Evolutionary conservation across 2,113 vertebrate species (phyloP), one percentile per base, ranked within the genome.

Genomic region (Riparia riparia): DNA sequence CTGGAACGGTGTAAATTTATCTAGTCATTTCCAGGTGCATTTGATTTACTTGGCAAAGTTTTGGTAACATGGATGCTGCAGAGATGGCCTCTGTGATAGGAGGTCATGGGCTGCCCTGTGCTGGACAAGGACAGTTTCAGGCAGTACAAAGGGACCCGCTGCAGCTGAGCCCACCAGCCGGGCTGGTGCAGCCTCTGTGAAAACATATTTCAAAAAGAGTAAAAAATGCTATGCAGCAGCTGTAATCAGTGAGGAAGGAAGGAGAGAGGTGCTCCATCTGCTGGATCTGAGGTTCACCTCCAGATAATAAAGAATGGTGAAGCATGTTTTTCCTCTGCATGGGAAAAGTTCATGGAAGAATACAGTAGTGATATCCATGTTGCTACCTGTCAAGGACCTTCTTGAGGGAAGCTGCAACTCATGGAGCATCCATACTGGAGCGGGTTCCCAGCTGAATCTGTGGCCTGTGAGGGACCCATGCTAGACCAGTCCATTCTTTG

Each of bases 111-210:
- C 29, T 79, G 14, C 22, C 32, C 34, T 1, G 0, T 34, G 14
- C 31, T 7, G 3, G 20, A 16, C 8, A 22, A 8, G 45, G 39
- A 22, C 0, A 0, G 17, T 7, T 57, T 29, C 22, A 39, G 12
- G 4, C 12, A 47, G 32, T n/a, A 49, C 45, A 65, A 17, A 82
- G 0, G 0, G 12, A 56, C 12, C 3, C n/a, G 26, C 17, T 4
- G 2, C 58, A 82, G 8, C 26, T 57, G 22, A 66, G 10, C 10
- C 25, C 18, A 15, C n/a, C 54, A 32, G 18, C 16, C 1, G 3
- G 60, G n/a, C 8, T 78, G 50, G 2, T n/a, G 28, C 14, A 56
- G 9, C 4, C 32, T 50, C 45, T 66, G 19, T 65, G 57, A 39
- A 47, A 74, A 44, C 3, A 5, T 16, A n/a, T 31, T 44, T 57